Evolutionary conservation across 1,140 invertebrate species (phyloP).

Genomic region (Caenorhabditis brenneri): DNA sequence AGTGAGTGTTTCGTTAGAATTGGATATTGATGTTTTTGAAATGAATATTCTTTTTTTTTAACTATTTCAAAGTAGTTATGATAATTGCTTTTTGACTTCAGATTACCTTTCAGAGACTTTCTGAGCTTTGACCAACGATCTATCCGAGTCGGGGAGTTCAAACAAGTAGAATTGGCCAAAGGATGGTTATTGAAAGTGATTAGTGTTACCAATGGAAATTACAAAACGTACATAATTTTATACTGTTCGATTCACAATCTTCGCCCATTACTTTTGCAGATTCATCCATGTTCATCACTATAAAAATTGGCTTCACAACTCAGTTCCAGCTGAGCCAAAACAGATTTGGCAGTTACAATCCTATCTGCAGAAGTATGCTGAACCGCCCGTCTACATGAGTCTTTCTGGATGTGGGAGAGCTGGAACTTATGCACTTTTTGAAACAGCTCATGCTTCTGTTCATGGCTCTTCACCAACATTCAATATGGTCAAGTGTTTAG

Average conservation of each 20-base stretch:
- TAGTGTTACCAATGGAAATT: slow-evolving; percentile 20
- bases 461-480: neutral
- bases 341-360: slow-evolving; percentile 8
- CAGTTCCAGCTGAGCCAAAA: neutral
- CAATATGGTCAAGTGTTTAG: neutral
- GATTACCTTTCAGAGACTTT: neutral
- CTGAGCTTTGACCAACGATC: neutral
- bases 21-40: too few relatives aligned
- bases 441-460: neutral
- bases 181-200: slow-evolving; percentile 18
- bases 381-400: slow-evolving; percentile 28
- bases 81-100: too few relatives aligned
- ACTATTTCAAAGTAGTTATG: too few relatives aligned
- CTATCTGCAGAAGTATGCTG: neutral
- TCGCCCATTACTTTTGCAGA: neutral
- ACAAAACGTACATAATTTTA: neutral
- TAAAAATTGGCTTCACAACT: neutral
- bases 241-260: neutral
- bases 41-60: neutral
- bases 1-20: neutral
- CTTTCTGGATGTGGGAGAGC: slow-evolving; percentile 44
- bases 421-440: slow-evolving; percentile 41
- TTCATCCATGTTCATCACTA: slow-evolving; percentile 13
- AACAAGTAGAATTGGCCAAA: slow-evolving; percentile 8
- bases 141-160: slow-evolving; percentile 46